Evolutionary conservation across 2,888 invertebrate species (phyloP), one percentile per base, ranked within the genome.

Genomic region (Melieria crassipennis): DNA sequence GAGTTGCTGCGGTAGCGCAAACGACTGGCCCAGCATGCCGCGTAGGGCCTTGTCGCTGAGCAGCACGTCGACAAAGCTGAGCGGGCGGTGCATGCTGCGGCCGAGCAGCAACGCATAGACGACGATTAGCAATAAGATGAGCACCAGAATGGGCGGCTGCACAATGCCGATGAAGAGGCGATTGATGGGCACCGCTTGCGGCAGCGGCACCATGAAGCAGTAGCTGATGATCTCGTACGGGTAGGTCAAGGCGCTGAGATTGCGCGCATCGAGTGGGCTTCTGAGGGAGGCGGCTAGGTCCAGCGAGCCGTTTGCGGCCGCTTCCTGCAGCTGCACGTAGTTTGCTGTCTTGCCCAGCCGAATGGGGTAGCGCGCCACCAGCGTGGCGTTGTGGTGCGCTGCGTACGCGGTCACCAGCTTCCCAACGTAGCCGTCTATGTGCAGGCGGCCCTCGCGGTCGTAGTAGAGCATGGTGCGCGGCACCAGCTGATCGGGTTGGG

Each of bases 1-100:
- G 0, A 75, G 74, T 0, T 43, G 16, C 0, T 58, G 45, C 0
- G 78, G 71, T 45, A 82, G 66, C 0, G 65, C 47, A 65, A 82
- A 79, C 0, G 81, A 55, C 52, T 84, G 84, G 1, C 71, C 73
- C 7, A 83, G 45, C 3, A 79, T 65, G n/a, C 79, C 80, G 2
- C 82, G 73, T 4, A 84, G 57, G 0, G 79, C 75, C 45, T 78
- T 73, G 52, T 80, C 78, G 5, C 75, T 69, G 5, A 78, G 10
- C 5, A 62, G 62, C 5, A 69, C n/a, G n/a, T 63, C 63, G 16
- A 67, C 52, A 48, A 52, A 67, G 46, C 7, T 67, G 50, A 67
- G 10, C 7, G 42, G 13, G 60, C 60, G 16, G n/a, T 13, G 10
- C 10, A 50, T 52, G 13, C 58, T 42, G 43, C 56, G 56, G 7